phyloP scores from a whole-genome alignment of 2,888 invertebrate species.

The Subacronicta megacephala region DNA sequence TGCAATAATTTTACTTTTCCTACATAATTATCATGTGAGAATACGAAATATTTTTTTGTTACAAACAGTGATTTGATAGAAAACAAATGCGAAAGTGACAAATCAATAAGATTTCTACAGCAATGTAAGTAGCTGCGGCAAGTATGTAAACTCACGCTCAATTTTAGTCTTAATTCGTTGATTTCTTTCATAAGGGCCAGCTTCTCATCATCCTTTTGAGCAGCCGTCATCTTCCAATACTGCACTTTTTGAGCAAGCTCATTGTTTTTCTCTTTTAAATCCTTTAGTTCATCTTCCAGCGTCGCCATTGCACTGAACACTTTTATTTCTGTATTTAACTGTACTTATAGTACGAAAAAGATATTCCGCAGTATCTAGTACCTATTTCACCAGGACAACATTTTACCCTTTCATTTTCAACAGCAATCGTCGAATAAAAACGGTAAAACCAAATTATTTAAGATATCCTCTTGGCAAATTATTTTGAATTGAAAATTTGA shows the following conservation, averaged over 20 bases:
- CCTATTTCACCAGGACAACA: constrained; percentile 18
- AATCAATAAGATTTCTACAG: background rate
- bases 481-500: constrained; percentile 30
- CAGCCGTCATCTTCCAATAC: constrained; percentile 80
- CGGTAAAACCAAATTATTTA: constrained; percentile 28
- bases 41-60: too few species aligned
- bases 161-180: constrained; percentile 79
- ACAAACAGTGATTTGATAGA: too few species aligned
- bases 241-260: constrained; percentile 81
- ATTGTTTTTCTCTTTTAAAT: constrained; percentile 78
- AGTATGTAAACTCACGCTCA: constrained; percentile 75
- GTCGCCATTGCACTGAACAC: constrained; percentile 64
- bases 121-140: background rate
- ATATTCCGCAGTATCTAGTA: background rate
- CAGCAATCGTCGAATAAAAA: constrained; percentile 31
- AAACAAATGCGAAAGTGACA: background rate
- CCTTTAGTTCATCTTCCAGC: constrained; percentile 75
- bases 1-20: too few species aligned
- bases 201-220: constrained; percentile 79
- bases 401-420: constrained; percentile 16
- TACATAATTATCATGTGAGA: too few species aligned
- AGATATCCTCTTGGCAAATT: constrained; percentile 8
- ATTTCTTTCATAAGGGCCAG: constrained; percentile 80
- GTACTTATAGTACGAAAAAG: constrained; percentile 41
- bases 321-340: constrained; percentile 7